Evolutionary conservation across 1,140 invertebrate genomes (phyloP).

Genomic region (Pachypsylla venusta): DNA sequence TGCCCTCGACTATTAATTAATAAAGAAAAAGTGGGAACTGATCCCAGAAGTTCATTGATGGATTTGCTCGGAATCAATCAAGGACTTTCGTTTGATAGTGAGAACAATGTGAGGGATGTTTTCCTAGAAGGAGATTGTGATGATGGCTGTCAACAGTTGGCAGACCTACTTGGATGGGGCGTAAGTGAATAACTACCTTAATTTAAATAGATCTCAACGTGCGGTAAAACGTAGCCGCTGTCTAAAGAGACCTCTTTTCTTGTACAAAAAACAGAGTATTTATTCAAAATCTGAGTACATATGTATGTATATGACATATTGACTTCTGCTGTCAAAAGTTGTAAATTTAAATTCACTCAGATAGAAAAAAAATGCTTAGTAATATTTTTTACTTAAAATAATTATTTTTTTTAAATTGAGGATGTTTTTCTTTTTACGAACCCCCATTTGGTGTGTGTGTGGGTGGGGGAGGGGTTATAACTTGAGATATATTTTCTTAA

Average conservation of each 20-base stretch:
- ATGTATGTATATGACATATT: neutral
- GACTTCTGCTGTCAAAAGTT: neutral
- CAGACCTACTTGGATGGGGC: constrained; percentile 66
- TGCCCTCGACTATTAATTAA: constrained; percentile 75
- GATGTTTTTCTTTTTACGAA: too few species aligned
- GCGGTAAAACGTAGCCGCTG: neutral
- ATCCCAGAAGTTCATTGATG: constrained; percentile 37
- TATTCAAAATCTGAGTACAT: neutral
- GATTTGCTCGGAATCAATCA: constrained; percentile 37
- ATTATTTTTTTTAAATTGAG: too few species aligned
- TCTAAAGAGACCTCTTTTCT: neutral
- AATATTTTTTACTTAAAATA: too few species aligned
- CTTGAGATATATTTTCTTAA: too few species aligned
- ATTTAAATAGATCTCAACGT: neutral
- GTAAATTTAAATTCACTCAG: neutral
- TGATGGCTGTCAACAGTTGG: constrained; percentile 59
- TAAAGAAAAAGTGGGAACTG: constrained; percentile 48
- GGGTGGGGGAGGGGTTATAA: too few species aligned
- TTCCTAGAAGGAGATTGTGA: constrained; percentile 77
- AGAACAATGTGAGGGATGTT: constrained; percentile 59
- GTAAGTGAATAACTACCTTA: constrained; percentile 16
- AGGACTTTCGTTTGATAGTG: constrained; percentile 49
- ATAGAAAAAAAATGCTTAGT: neutral
- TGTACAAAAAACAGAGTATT: neutral
- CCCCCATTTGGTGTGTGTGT: too few species aligned